Conservation (phyloP, 2,888 invertebrate genomes). For the Podabrus alpinus region DNA sequence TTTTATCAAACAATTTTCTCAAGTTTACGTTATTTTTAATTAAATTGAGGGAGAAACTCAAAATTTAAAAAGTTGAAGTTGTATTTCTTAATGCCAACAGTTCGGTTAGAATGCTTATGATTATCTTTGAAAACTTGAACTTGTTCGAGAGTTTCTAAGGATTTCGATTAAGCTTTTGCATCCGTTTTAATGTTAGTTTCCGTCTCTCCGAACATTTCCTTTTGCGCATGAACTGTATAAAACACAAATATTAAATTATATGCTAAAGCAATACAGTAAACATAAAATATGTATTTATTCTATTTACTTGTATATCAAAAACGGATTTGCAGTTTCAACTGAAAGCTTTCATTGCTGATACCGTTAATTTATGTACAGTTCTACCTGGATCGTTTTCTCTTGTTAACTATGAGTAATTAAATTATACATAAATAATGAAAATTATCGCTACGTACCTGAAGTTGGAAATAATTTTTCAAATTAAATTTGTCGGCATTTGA, state of each 20-base stretch:
- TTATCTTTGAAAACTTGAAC: constrained; percentile 1
- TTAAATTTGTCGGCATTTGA: background rate
- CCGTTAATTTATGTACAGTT: background rate
- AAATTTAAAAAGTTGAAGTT: background rate
- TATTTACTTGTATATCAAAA: background rate
- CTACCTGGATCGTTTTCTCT: background rate
- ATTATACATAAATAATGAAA: background rate
- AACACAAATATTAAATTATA: background rate
- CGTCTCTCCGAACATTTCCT: background rate
- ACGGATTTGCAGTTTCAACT: background rate
- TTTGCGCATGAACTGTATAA: background rate
- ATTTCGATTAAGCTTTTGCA: constrained; percentile 3
- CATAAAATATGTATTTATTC: background rate
- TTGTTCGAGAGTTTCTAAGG: background rate
- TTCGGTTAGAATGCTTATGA: background rate
- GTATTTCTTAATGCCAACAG: background rate
- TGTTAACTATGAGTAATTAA: too few species aligned
- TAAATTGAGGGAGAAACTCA: background rate
- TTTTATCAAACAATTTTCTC: background rate
- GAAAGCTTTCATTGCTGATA: background rate
- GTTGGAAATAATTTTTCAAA: background rate
- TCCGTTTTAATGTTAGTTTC: constrained; percentile 1
- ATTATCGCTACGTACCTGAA: background rate
- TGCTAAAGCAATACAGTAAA: background rate
- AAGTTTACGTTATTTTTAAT: background rate